phyloP scores from a whole-genome alignment of 2,888 invertebrate genomes.

The Eristalis intricaria region DNA sequence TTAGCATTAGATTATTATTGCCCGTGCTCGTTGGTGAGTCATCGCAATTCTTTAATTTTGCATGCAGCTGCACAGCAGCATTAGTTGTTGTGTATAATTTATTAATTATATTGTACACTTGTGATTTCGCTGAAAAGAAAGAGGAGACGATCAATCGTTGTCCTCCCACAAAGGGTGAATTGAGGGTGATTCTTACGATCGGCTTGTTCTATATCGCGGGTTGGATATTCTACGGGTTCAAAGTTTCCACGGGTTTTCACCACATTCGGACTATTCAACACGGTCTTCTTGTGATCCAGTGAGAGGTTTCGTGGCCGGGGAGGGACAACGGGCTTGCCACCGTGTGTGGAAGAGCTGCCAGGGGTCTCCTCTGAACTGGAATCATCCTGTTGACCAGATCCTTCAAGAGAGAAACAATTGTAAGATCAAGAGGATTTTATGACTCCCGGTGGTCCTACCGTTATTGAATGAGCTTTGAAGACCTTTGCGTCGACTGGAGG shows the following conservation, averaged over 20 bases:
- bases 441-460: constrained; percentile 81
- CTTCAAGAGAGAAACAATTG: constrained; percentile 3
- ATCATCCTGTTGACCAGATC: constrained; percentile 85
- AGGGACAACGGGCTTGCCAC: constrained; percentile 84
- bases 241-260: constrained; percentile 76
- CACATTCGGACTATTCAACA: constrained; percentile 76
- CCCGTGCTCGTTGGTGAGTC: constrained; percentile 76
- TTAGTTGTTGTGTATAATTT: constrained; percentile 81
- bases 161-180: background rate
- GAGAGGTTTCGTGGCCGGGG: constrained; percentile 86
- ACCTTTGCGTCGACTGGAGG: constrained; percentile 83
- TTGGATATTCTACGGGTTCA: constrained; percentile 76
- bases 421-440: constrained; percentile 76
- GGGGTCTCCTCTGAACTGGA: constrained; percentile 89
- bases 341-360: constrained; percentile 75
- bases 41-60: constrained; percentile 79
- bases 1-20: constrained; percentile 78
- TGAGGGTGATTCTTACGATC: constrained; percentile 76
- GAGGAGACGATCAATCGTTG: background rate
- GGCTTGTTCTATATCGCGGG: constrained; percentile 74
- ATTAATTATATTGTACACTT: constrained; percentile 85
- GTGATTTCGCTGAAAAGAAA: constrained; percentile 83
- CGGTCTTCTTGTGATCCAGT: constrained; percentile 83
- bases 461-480: constrained; percentile 86
- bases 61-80: constrained; percentile 81